Conservation (phyloP, 1,140 invertebrate genomes). For the Aphaenogaster rudis region DNA sequence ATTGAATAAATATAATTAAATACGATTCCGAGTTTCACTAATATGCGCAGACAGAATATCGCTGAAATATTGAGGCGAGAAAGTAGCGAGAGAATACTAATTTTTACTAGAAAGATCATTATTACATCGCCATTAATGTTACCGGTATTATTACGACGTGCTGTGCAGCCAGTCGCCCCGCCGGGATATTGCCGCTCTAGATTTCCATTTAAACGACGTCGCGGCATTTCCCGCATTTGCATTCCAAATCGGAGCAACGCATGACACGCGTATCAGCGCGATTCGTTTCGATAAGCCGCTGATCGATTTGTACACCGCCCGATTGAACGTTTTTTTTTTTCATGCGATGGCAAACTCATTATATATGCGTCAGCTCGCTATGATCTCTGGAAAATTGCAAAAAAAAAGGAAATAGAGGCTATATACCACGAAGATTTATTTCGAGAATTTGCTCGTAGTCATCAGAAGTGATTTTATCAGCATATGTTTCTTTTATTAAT, state of each 20-base stretch:
- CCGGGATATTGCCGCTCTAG: slow-evolving; percentile 58
- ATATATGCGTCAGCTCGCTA: background rate
- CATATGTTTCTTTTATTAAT: background rate
- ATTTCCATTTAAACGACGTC: slow-evolving; percentile 63
- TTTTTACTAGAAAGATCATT: background rate
- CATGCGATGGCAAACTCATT: background rate
- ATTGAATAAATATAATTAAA: background rate
- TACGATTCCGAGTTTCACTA: background rate
- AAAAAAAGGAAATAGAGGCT: background rate
- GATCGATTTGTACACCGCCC: slow-evolving; percentile 27
- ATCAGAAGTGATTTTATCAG: background rate
- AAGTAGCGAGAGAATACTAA: background rate
- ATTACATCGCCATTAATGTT: slow-evolving; percentile 48
- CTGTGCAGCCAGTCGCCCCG: background rate
- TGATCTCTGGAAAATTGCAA: background rate
- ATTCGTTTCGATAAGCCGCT: slow-evolving; percentile 20
- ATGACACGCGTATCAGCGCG: slow-evolving; percentile 2
- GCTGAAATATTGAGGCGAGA: background rate
- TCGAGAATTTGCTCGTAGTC: background rate
- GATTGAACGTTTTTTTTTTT: background rate
- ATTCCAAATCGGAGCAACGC: slow-evolving; percentile 28
- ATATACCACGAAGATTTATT: background rate
- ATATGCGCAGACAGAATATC: background rate
- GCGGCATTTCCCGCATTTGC: slow-evolving; percentile 49
- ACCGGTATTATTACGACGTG: slow-evolving; percentile 3